Base-by-base conservation (phyloP, 2,888 invertebrate genomes). In the Patella pellucida region DNA sequence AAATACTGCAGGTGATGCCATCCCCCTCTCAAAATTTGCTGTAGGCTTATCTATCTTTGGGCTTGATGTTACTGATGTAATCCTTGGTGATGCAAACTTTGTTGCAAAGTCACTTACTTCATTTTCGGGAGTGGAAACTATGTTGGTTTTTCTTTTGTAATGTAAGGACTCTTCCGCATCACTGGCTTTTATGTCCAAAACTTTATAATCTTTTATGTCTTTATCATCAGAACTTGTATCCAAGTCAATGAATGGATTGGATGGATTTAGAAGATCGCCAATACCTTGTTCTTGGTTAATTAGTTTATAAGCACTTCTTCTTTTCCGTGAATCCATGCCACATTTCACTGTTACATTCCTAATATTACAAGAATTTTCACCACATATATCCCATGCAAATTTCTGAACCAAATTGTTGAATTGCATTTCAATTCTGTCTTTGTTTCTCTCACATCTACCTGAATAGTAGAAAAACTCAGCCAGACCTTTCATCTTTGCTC, bases 391-490 rank as follows among this genome's bases (percentile, higher is more conserved):
- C 69, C 71, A 72, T 23, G 80, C 50, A 15, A 74, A 27, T 14
- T 23, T 70, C 31, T 76, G 68, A 5, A 82, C 27, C 52, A 71
- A 74, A 12, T 41, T 51, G 7, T 41, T 56, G 71, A 80, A 81
- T 51, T n/a, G 77, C 1, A 19, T 52, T 7, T 72, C 72, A 52
- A 82, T 81, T 68, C 72, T 67, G 15, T 50, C 71, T 69, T 71
- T 77, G 12, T 69, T 56, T 12, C 62, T 56, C 3, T 72, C 68
- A 74, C 82, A 82, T 3, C 69, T 70, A 7, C 81, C 81, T 14
- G 69, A 50, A n/a, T 78, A 77, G 52, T 81, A 82, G 72, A 72
- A 76, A 50, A 78, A 82, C 52, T 76, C 72, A n/a, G 74, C 77
- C 19, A 72, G 31, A 3, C 78, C 78, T 19, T 67, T 31, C 72